Evolutionary conservation across 2,797 vertebrate species (phyloP), one percentile per base, ranked within the genome.

Genomic region (Tiaroga cobitis): DNA sequence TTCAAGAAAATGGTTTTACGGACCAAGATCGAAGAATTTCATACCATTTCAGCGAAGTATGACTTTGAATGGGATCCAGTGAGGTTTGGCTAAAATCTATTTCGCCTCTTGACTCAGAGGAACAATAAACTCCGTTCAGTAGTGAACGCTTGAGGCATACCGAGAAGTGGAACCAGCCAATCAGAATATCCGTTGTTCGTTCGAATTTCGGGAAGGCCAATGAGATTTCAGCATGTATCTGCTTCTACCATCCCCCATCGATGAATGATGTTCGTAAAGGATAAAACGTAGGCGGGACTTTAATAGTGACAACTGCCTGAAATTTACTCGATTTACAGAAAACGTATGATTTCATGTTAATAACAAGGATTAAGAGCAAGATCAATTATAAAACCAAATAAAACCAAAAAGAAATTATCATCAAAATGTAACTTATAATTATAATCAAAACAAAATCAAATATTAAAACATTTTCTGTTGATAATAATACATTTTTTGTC

Each of bases 91-190:
- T 84, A 72, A 92, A 92, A 93, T 89, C 93, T 92, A 93, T 93
- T 93, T 92, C 87, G 92, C 91, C 93, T 92, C 91, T 90, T 39
- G 92, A 87, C 94, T 93, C 93, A 90, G 93, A 95, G 94, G 95
- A 95, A 96, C 95, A 96, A 96, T 95, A 96, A 95, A 94, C 90
- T 95, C 91, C 89, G 90, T 92, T 90, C 91, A 85, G 59, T 68
- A 63, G 85, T 84, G 87, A 90, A 86, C 65, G 69, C 83, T 67
- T 72, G 70, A 72, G 80, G 32, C 84, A 34, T 26, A 91, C 92
- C 89, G 92, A 93, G 92, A 91, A 87, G 89, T 88, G 2, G 0
- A 19, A 49, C 10, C 0, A 77, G 61, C 95, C 95, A 96, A 96
- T 95, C 84, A 75, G 9, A 59, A 11, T 0, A n/a, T 0, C 26